These are phyloP conservation scores for Griposia aprilina DNA, from an alignment of 2,888 invertebrate species.

Conservation along the genomic window DNA sequence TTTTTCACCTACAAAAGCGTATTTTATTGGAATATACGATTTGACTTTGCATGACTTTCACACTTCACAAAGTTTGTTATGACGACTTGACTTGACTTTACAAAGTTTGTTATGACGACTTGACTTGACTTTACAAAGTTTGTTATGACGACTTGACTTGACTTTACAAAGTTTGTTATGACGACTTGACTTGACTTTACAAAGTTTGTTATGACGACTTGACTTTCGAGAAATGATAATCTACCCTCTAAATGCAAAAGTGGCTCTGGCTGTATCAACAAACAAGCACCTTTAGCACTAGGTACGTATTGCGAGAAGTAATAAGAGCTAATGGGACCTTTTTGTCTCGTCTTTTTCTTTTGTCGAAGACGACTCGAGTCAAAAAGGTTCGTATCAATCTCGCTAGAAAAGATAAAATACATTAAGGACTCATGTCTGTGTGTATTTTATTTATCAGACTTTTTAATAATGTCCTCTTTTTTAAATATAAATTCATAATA, in stretches of 20 bases:
- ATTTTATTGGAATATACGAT: neutral
- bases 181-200: neutral
- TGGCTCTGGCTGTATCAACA: neutral
- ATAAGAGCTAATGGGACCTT: conserved; percentile 22
- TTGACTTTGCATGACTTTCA: neutral
- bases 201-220: neutral
- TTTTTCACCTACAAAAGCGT: neutral
- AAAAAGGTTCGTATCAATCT: conserved; percentile 28
- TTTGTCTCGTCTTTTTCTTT: conserved; percentile 18
- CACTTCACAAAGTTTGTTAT: neutral
- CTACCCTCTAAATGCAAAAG: neutral
- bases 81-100: neutral
- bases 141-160: too few species aligned
- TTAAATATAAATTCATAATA: too few species aligned
- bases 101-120: neutral
- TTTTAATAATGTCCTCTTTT: neutral
- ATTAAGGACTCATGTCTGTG: neutral
- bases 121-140: neutral
- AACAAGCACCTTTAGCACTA: too few species aligned
- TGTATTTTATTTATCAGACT: neutral
- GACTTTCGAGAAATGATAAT: neutral
- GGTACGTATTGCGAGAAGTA: neutral
- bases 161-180: neutral
- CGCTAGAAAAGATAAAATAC: conserved; percentile 1
- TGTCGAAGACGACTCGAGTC: neutral